Conservation (phyloP, 92 coral and sea anemone species). For the Montipora capitata region DNA sequence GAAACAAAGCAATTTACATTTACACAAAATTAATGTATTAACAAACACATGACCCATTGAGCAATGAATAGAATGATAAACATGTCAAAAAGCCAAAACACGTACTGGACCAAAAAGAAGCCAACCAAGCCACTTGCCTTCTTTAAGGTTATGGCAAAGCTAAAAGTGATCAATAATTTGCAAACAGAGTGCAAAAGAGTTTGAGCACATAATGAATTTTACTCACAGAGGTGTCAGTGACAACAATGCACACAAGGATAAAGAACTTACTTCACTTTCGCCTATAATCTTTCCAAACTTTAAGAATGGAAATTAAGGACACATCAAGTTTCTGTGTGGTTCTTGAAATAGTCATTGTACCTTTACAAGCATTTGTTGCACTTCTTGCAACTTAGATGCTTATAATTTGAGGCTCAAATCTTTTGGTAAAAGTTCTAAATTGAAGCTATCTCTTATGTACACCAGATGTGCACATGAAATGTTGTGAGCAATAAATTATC, state of each 20-base stretch:
- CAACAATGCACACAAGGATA: not conserved
- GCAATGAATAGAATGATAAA: not conserved
- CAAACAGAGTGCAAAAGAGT: too few relatives aligned
- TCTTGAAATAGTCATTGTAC: too few relatives aligned
- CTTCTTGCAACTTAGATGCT: too few relatives aligned
- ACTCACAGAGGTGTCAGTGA: not conserved
- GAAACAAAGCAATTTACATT: not conserved
- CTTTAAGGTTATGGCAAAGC: not conserved
- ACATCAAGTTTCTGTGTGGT: not conserved
- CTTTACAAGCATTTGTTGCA: too few relatives aligned
- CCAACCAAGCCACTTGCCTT: not conserved
- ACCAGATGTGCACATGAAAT: too few relatives aligned
- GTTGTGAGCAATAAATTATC: too few relatives aligned
- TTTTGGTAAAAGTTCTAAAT: too few relatives aligned
- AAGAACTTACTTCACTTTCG: not conserved
- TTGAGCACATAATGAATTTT: not conserved
- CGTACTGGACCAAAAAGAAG: not conserved
- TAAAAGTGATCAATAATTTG: not conserved
- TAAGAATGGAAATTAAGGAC: not conserved
- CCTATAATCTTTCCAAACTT: not conserved
- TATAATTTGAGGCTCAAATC: too few relatives aligned
- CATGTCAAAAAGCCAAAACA: not conserved
- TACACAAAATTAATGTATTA: not conserved
- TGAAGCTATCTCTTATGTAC: not conserved
- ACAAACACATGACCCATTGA: slow-evolving; percentile 11